Evolutionary conservation across 1,140 invertebrate species (phyloP).

Genomic region (Magallana angulata): DNA sequence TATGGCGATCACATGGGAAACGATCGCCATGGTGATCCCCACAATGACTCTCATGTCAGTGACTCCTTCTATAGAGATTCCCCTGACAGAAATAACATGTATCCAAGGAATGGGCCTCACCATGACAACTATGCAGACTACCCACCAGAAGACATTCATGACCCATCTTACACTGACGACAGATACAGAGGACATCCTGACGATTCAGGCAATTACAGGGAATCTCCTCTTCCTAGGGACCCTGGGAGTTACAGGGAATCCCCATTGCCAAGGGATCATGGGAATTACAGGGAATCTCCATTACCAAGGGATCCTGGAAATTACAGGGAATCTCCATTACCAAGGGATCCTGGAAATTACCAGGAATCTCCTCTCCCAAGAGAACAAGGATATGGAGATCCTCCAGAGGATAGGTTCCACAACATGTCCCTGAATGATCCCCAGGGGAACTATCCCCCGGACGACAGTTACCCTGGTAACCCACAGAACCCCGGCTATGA

Average conservation of each 20-base stretch:
- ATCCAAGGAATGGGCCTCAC: conserved; percentile 28
- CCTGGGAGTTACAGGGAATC: conserved; percentile 50
- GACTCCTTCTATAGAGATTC: conserved; percentile 58
- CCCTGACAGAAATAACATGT: conserved; percentile 49
- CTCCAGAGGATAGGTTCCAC: conserved; percentile 40
- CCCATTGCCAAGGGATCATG: background rate
- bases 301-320: too few species aligned
- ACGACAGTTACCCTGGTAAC: conserved; percentile 8
- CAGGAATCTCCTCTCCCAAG: background rate
- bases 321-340: too few species aligned
- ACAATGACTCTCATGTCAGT: conserved; percentile 50
- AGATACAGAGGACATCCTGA: conserved; percentile 59
- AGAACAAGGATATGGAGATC: background rate
- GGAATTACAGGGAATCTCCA: background rate
- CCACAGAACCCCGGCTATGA: conserved; percentile 43
- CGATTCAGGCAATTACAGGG: conserved; percentile 47
- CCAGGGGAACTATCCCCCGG: conserved; percentile 16
- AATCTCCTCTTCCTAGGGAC: conserved; percentile 41
- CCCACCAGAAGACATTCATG: conserved; percentile 53
- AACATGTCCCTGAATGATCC: conserved; percentile 47
- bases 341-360: conserved; percentile 32
- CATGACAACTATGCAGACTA: conserved; percentile 39
- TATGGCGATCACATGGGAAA: conserved; percentile 25
- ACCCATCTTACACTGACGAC: conserved; percentile 79
- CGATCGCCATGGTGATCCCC: conserved; percentile 8